Evolutionary conservation across 1,140 invertebrate species (phyloP).

Genomic region (Alviniconcha marisindica): DNA sequence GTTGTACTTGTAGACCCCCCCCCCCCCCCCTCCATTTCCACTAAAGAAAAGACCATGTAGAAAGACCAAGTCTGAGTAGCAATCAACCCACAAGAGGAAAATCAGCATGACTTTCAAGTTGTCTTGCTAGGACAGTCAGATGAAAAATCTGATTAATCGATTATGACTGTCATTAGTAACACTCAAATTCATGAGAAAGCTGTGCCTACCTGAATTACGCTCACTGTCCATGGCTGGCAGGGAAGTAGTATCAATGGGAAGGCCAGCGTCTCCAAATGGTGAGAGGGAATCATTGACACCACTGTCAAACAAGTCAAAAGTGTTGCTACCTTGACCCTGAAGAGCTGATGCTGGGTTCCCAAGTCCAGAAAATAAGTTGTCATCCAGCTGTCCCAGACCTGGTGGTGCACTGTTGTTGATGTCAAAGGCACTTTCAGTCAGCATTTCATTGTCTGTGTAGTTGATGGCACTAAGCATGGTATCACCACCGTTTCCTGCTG

Average conservation of each 20-base stretch:
- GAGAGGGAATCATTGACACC: conserved; percentile 80
- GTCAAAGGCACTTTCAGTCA: conserved; percentile 75
- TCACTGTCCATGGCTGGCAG: conserved; percentile 33
- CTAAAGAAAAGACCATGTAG: no score
- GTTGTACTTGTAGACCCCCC: no score
- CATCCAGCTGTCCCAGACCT: conserved; percentile 71
- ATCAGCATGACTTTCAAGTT: no score
- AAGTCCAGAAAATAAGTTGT: conserved; percentile 69
- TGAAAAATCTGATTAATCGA: no score
- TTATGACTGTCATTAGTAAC: no score
- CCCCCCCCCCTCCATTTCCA: no score
- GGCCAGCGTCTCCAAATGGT: conserved; percentile 78
- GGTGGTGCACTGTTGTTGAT: conserved; percentile 56
- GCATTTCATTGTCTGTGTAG: conserved; percentile 74
- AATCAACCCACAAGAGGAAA: no score
- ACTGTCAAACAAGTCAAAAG: conserved; percentile 84
- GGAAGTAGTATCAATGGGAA: conserved; percentile 76
- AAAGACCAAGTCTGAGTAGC: no score
- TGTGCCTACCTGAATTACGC: conserved; percentile 26
- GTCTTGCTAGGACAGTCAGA: no score
- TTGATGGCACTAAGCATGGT: conserved; percentile 76
- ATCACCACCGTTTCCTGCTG: conserved; percentile 68
- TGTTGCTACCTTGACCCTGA: conserved; percentile 58
- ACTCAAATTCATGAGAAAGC: no score
- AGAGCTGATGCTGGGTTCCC: conserved; percentile 58